phyloP scores from a whole-genome alignment of 2,888 invertebrate species.

The Cosmia trapezina region DNA sequence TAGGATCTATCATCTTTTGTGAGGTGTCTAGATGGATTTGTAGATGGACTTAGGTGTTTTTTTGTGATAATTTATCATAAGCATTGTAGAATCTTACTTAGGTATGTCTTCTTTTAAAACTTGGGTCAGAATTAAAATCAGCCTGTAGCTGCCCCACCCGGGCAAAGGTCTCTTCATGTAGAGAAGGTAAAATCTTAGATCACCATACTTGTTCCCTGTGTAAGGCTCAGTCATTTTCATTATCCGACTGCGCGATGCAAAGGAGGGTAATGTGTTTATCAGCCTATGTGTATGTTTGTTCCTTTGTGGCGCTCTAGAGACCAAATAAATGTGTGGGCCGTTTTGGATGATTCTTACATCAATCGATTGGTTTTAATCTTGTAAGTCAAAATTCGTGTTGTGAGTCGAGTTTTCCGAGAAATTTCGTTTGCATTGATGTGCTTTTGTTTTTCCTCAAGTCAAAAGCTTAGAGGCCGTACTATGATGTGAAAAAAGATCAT shows the following conservation, averaged over 20 bases:
- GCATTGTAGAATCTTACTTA: neutral
- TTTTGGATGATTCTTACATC: too few species aligned
- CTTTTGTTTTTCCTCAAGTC: neutral
- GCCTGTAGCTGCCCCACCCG: too few species aligned
- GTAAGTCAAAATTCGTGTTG: too few species aligned
- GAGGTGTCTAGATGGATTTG: conserved; percentile 9
- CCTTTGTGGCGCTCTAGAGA: too few species aligned
- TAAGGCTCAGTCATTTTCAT: neutral
- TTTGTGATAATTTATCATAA: neutral
- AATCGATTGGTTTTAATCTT: too few species aligned
- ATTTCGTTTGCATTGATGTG: neutral
- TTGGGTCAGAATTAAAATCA: neutral
- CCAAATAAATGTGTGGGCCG: too few species aligned
- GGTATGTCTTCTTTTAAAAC: neutral
- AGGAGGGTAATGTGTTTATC: too few species aligned
- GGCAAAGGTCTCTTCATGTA: neutral
- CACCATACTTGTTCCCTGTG: neutral
- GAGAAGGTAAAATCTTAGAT: neutral
- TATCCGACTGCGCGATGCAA: too few species aligned
- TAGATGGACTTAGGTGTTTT: neutral
- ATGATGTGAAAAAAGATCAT: too few species aligned
- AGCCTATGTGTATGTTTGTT: too few species aligned
- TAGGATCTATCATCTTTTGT: conserved; percentile 46
- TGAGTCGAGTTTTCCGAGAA: neutral
- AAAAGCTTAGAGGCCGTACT: too few species aligned